Evolutionary conservation across 2,113 vertebrate species (phyloP).

Genomic region (Mirounga angustirostris): DNA sequence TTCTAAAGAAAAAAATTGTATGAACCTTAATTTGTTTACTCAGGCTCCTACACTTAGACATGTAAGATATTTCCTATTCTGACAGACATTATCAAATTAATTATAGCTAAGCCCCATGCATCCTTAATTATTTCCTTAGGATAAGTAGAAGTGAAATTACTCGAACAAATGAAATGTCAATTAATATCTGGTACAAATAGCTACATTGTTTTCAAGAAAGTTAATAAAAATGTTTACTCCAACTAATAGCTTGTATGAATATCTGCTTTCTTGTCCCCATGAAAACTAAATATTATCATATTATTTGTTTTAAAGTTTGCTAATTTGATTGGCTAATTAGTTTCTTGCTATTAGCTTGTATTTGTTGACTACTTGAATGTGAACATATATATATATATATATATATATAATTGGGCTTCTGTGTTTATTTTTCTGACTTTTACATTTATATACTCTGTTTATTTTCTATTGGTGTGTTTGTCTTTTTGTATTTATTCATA

Average conservation of each 20-base stretch:
- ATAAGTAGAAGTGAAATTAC: slow-evolving; percentile 32
- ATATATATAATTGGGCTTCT: not conserved
- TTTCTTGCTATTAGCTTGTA: not conserved
- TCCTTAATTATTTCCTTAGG: slow-evolving; percentile 2
- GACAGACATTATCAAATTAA: not conserved
- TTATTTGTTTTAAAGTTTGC: not conserved
- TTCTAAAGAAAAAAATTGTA: not conserved
- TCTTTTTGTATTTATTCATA: not conserved
- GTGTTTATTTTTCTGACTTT: not conserved
- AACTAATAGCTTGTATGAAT: not conserved
- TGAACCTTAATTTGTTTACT: slow-evolving; percentile 3
- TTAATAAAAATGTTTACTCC: slow-evolving; percentile 31
- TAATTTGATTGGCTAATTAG: not conserved
- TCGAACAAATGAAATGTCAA: not conserved
- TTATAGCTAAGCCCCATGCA: not conserved
- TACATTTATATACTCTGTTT: not conserved
- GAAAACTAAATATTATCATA: not conserved
- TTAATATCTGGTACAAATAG: not conserved
- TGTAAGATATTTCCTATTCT: not conserved
- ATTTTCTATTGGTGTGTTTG: not conserved
- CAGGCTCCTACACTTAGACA: not conserved
- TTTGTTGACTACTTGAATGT: not conserved
- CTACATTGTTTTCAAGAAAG: not conserved
- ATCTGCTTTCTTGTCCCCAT: not conserved
- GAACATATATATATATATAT: not conserved